Conservation (phyloP, 92 coral and sea anemone species). For the Anthopleura xanthogrammica region DNA sequence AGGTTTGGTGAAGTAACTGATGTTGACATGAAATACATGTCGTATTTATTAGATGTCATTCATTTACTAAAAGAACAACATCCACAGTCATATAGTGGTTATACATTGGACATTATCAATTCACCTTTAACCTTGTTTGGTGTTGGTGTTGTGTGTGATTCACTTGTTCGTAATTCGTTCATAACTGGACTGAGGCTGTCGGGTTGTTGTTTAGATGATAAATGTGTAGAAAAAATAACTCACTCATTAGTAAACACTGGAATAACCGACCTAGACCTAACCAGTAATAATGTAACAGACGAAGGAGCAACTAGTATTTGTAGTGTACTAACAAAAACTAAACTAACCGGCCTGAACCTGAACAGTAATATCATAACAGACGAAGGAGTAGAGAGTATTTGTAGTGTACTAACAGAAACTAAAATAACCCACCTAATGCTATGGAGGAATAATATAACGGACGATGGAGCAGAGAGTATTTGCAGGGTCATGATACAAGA, state of each 20-base stretch:
- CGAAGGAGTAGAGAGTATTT: too few species aligned
- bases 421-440: too few species aligned
- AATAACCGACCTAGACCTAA: neutral
- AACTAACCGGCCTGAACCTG: too few species aligned
- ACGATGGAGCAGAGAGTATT: neutral
- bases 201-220: neutral
- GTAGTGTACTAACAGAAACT: too few species aligned
- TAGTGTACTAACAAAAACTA: too few species aligned
- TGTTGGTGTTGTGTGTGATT: neutral
- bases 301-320: too few species aligned
- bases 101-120: neutral
- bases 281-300: too few species aligned
- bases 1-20: neutral
- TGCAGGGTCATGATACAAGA: too few species aligned
- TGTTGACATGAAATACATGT: neutral
- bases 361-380: too few species aligned
- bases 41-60: neutral
- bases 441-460: neutral
- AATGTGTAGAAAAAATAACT: neutral
- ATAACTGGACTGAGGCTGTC: neutral
- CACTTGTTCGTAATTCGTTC: too few species aligned
- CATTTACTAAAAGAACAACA: too few species aligned
- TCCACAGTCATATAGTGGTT: too few species aligned
- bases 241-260: neutral
- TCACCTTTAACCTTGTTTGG: neutral